Conservation (phyloP, 2,888 invertebrate species). For the Malthinus seriepunctatus region DNA sequence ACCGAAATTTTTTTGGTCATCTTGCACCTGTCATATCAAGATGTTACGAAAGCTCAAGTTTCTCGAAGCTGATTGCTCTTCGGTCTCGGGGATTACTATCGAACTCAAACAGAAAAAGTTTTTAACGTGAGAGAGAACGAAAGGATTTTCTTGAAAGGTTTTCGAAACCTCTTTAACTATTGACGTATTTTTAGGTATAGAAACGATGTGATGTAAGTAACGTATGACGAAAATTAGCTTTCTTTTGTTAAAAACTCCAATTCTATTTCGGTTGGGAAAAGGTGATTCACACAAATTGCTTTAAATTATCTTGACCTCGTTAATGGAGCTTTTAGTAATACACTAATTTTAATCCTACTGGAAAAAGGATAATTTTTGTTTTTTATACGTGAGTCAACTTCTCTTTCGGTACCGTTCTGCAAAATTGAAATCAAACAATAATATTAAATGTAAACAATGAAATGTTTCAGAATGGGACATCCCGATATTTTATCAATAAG, state of each 20-base stretch:
- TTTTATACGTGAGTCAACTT: background rate
- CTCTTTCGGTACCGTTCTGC: no score
- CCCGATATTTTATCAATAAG: no score
- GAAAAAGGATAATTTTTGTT: background rate
- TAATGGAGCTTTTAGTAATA: constrained; percentile 11
- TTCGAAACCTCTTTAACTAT: background rate
- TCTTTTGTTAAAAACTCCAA: background rate
- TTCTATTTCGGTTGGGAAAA: constrained; percentile 20
- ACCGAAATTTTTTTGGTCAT: constrained; percentile 9
- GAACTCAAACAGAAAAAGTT: constrained; percentile 3
- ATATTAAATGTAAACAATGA: no score
- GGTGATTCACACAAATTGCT: constrained; percentile 19
- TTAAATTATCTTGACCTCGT: constrained; percentile 27
- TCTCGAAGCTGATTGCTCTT: background rate
- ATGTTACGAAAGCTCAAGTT: constrained; percentile 4
- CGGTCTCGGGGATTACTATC: background rate
- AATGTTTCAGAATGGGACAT: no score
- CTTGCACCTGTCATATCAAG: constrained; percentile 14
- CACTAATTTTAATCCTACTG: constrained; percentile 3
- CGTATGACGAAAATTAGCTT: background rate
- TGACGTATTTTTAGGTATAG: background rate
- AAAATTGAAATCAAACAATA: no score
- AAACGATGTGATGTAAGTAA: no score
- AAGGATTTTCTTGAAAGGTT: background rate
- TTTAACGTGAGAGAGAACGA: background rate